Evolutionary conservation across 2,797 vertebrate species (phyloP).

Genomic region (Onychomys arenicola): DNA sequence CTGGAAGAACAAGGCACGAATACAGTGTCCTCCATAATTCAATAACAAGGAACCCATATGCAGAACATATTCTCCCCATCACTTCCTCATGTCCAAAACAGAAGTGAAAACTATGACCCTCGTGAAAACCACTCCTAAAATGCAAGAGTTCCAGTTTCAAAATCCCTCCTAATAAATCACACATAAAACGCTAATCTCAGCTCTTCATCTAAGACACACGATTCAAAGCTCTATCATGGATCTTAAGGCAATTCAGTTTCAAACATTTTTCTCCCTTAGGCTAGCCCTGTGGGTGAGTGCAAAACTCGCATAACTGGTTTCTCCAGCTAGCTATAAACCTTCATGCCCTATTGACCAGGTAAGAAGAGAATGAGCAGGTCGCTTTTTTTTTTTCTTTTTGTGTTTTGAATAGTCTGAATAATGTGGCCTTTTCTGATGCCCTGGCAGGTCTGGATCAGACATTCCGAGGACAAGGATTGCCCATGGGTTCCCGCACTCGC

Average conservation of each 20-base stretch:
- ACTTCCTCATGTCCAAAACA: constrained; percentile 69
- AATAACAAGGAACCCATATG: background rate
- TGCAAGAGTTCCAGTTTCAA: constrained; percentile 62
- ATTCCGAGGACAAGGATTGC: background rate
- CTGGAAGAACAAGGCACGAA: background rate
- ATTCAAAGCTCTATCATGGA: constrained; percentile 8
- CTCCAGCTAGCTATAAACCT: constrained; percentile 61
- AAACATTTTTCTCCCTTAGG: constrained; percentile 56
- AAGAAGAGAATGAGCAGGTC: constrained; percentile 63
- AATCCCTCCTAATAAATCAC: constrained; percentile 9
- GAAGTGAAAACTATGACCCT: constrained; percentile 50
- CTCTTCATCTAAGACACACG: constrained; percentile 24
- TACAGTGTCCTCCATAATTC: background rate
- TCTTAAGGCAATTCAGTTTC: background rate
- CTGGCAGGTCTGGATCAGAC: constrained; percentile 39
- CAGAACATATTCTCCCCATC: background rate
- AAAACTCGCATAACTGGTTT: constrained; percentile 75
- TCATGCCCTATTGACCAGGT: constrained; percentile 74
- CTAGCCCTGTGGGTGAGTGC: constrained; percentile 38
- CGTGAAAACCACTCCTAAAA: constrained; percentile 52
- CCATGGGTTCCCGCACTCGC: background rate
- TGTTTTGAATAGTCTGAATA: constrained; percentile 57
- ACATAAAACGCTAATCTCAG: background rate
- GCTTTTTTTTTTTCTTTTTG: constrained; percentile 27
- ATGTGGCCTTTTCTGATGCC: constrained; percentile 59